Base-by-base conservation (phyloP, 2,888 invertebrate genomes). In the Agapostemon virescens region DNA sequence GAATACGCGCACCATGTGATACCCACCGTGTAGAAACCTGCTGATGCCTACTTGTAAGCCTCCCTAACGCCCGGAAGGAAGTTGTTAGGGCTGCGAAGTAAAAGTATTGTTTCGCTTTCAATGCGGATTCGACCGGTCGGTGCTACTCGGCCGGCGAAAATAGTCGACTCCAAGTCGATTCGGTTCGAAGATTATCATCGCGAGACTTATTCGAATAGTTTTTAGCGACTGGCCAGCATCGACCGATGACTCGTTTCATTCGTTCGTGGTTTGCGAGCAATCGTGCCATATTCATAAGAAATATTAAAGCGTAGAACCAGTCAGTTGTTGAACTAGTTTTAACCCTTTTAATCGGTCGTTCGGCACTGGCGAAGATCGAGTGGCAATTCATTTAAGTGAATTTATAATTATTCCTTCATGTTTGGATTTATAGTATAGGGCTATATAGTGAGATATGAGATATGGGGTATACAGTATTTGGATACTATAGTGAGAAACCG, bases 1-100 rank as follows among this genome's bases (percentile, higher is more conserved):
- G 86, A 85, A 82, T 85, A 87, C 82, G 81, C 40, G 58, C 87
- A 66, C 84, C 87, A 87, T 86, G 81, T 87, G 84, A 87, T 85
- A 79, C 58, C 38, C 74, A 38, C 45, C 69, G 58, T 52, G 72
- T 13, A 69, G 58, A 30, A 69, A 64, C 69, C 63, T 58, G 61
- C 61, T 63, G 63, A 45, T 26, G 69, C 40, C 61, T 72, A 69
- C 82, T 73, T 58, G 73, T 58, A 3, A 66, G 64, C 33, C 64
- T 17, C 49, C 26, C 30, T 9, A 13, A 45, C 13, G 45, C 36
- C 75, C 81, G 81, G 74, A 81, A 81, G 81, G 81, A 83, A 83
- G 77, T 83, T 66, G 69, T 77, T 74, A 36, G 64, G 36, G 61
- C 45, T 36, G 55, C 69, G 58, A 74, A 63, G 79, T 64, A 58